These are phyloP conservation scores for Xyrichtys novacula DNA, from an alignment of 2,797 vertebrate genomes.

Conservation along the genomic window DNA sequence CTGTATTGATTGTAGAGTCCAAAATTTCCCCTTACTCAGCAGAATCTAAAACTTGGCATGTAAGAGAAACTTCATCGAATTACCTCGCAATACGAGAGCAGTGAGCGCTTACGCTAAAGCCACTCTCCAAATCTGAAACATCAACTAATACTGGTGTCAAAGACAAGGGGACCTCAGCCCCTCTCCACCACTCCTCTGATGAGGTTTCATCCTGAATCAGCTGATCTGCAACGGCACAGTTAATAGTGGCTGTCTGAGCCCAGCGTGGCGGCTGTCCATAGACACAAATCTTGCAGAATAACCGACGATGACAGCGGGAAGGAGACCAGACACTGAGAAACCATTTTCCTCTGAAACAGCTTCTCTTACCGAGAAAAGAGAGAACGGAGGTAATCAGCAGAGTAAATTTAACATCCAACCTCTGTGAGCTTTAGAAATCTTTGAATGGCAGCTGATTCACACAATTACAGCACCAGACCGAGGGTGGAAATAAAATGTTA, in stretches of 20 bases:
- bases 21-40: constrained; percentile 53
- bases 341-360: constrained; percentile 12
- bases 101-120: constrained; percentile 44
- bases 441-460: constrained; percentile 51
- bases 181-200: constrained; percentile 28
- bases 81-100: constrained; percentile 42
- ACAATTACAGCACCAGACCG: constrained; percentile 37
- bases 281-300: constrained; percentile 47
- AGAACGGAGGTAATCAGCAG: constrained; percentile 31
- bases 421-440: constrained; percentile 20
- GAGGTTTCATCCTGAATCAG: constrained; percentile 46
- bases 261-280: constrained; percentile 54
- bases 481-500: constrained; percentile 53
- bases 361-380: constrained; percentile 3
- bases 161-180: constrained; percentile 34
- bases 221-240: constrained; percentile 46
- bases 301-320: constrained; percentile 19
- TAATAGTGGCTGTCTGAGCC: constrained; percentile 51
- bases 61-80: constrained; percentile 53
- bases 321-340: constrained; percentile 8
- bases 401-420: constrained; percentile 35
- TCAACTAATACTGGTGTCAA: constrained; percentile 10
- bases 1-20: constrained; percentile 46
- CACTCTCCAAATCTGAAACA: constrained; percentile 36
- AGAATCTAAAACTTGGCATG: constrained; percentile 44